A percentile compares a stretch with the other conserved stretches of the same genome.
Conservation (phyloP, 2,797 vertebrate genomes). For the Cossypha dichroa region DNA sequence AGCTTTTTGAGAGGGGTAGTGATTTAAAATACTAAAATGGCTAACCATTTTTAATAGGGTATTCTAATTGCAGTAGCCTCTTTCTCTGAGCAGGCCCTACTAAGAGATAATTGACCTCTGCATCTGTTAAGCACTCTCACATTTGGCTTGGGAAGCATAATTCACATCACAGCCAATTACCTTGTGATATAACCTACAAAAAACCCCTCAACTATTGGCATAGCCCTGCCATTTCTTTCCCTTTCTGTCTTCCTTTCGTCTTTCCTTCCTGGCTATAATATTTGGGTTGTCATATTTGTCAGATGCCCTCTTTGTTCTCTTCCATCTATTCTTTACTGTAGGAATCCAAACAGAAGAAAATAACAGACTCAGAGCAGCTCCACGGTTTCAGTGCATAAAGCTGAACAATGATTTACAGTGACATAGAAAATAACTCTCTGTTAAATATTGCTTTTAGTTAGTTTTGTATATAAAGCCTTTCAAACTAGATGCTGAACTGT, state of each 20-base stretch:
- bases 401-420: slow-evolving; percentile 59
- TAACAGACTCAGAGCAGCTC: slow-evolving; percentile 8
- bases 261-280: neutral
- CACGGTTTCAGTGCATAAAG: slow-evolving; percentile 14
- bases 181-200: slow-evolving; percentile 52
- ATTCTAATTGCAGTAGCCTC: slow-evolving; percentile 58
- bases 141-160: slow-evolving; percentile 62
- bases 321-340: slow-evolving; percentile 18
- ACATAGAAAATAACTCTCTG: slow-evolving; percentile 52
- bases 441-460: slow-evolving; percentile 63
- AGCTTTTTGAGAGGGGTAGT: slow-evolving; percentile 6
- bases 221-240: slow-evolving; percentile 49
- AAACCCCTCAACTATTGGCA: slow-evolving; percentile 20
- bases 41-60: slow-evolving; percentile 43
- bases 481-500: slow-evolving; percentile 35
- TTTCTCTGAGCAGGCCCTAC: slow-evolving; percentile 45
- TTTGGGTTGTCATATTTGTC: slow-evolving; percentile 39
- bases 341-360: slow-evolving; percentile 22
- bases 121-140: slow-evolving; percentile 41
- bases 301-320: slow-evolving; percentile 48
- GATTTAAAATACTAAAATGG: slow-evolving; percentile 52
- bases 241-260: neutral
- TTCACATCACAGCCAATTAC: slow-evolving; percentile 60
- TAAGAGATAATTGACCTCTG: slow-evolving; percentile 71
- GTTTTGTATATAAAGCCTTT: slow-evolving; percentile 51